Evolutionary conservation across 2,113 vertebrate genomes (phyloP).

Genomic region (Willisornis vidua): DNA sequence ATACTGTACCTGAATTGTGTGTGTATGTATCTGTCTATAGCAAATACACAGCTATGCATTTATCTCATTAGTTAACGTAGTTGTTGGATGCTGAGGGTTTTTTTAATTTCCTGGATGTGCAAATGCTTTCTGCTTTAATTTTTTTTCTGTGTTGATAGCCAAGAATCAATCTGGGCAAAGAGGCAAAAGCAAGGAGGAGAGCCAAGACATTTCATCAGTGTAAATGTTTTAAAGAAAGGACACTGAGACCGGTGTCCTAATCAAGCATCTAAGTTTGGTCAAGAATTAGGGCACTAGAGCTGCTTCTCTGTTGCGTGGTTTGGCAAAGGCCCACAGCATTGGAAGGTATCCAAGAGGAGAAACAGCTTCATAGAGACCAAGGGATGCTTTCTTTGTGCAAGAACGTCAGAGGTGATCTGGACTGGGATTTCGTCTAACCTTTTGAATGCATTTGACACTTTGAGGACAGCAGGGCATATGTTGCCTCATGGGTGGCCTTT

Average conservation of each 20-base stretch:
- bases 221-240: background rate
- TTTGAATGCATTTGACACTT: background rate
- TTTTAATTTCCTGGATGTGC: background rate
- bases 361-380: background rate
- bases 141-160: background rate
- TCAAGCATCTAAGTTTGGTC: background rate
- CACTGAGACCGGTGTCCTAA: background rate
- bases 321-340: background rate
- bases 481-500: background rate
- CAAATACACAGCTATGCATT: background rate
- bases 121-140: background rate
- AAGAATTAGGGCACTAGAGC: background rate
- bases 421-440: background rate
- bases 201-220: background rate
- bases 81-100: background rate
- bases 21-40: background rate
- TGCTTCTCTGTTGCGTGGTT: background rate
- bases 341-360: background rate
- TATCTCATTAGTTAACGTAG: background rate
- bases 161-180: background rate
- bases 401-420: background rate
- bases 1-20: background rate
- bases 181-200: background rate
- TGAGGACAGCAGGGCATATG: background rate
- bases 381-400: background rate